Base-by-base conservation (phyloP, 2,113 vertebrate species). In the Columbina picui region DNA sequence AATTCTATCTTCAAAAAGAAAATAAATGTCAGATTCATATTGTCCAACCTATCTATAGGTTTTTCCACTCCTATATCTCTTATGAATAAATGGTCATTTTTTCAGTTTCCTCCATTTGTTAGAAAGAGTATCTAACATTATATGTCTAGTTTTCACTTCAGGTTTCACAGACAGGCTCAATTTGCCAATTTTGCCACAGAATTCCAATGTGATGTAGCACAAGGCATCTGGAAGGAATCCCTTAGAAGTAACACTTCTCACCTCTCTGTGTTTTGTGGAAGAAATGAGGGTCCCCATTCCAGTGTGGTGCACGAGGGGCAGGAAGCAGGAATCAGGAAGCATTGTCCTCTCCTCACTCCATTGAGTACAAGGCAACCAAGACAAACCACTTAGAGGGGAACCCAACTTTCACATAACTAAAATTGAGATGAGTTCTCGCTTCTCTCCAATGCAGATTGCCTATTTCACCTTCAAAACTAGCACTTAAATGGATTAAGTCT, bases 251-350 rank as follows among this genome's bases (percentile, higher is more conserved):
- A 50, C 14, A 45, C 10, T 64, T 45, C 16, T 9, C 25, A 50
- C 15, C 4, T 36, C 5, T 64, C 8, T 29, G 10, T 77, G 7
- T 49, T 74, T 77, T 10, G 6, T 56, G 29, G 13, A 64, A 18
- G 5, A 71, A 64, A 55, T 25, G 4, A 41, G 11, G 6, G 6
- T 80, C 10, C 14, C 4, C 0, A 0, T 55, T 57, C n/a, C 57
- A n/a, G 7, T 1, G 0, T 6, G 49, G 21, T 39, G 6, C 15
- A 8, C 43, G 14, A 57, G 3, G 39, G 8, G 13, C 56, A 38
- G 18, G 30, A 29, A 70, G 30, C 13, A 39, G 10, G 55, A 81
- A 74, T 23, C 14, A 22, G 10, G 55, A 82, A 75, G 27, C 13
- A 23, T 13, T 43, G 6, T 61, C 7, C 5, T 39, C 23, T 70